Evolutionary conservation across 2,113 vertebrate species (phyloP), one percentile per base, ranked within the genome.

Genomic region (Melospiza georgiana): DNA sequence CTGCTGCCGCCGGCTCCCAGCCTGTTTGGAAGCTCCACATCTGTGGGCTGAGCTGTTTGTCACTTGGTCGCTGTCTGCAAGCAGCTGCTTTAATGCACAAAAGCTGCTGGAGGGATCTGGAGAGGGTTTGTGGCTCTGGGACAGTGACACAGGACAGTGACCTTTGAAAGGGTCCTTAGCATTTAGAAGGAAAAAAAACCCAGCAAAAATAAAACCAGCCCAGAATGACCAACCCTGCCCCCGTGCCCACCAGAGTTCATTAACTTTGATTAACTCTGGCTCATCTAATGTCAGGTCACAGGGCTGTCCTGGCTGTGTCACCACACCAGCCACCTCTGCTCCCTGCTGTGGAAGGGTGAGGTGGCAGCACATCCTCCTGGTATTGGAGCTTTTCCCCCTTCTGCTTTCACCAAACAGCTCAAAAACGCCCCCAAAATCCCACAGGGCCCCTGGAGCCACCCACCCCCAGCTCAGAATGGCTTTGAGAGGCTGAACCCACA

Each of bases 81-180:
- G 93, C 84, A 93, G 90, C 90, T 79, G 84, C 85, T 96, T 87
- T 84, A 77, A 90, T 67, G 75, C 89, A 94, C 79, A 86, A 96
- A 95, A 95, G 95, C 93, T 90, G 90, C 61, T 48, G 71, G 7
- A 58, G 72, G 91, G 85, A 66, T 69, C 69, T 71, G 35, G 69
- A 81, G 41, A 15, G 37, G 43, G 1, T 66, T 35, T 43, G 69
- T 66, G 55, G 68, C 79, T 74, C 41, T 14, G 43, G 75, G 83
- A 78, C 72, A 73, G 49, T 27, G 6, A 5, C 3, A 2, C 0
- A 0, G 74, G 73, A 44, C 77, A 28, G 62, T 58, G 78, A 49
- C 62, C 49, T 5, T n/a, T 55, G 62, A 66, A 58, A 85, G 58
- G 46, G 25, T 37, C 44, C 52, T 78, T 75, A 28, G 0, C 15